A percentile compares a stretch with the other conserved stretches of the same genome.
Conservation (phyloP, 2,113 vertebrate genomes). For the Takifugu bimaculatus region DNA sequence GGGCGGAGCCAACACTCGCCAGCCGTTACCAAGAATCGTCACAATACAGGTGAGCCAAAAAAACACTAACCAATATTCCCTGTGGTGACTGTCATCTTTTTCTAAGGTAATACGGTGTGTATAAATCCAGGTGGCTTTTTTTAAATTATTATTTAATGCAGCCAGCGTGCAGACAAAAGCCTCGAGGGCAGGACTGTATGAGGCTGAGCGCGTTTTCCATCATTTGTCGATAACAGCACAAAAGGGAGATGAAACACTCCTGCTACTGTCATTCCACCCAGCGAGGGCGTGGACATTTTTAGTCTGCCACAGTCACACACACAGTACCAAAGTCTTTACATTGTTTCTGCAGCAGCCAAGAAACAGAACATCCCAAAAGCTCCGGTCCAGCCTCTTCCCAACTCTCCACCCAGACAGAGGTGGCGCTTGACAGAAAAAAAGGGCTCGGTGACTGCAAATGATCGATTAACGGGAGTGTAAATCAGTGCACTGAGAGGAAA, state of each 20-base stretch:
- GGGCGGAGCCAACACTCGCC: slow-evolving; percentile 94
- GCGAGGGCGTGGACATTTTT: slow-evolving; percentile 1
- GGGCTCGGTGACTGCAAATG: slow-evolving; percentile 52
- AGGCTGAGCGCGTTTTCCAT: too few relatives aligned
- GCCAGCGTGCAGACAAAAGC: too few relatives aligned
- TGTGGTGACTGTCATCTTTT: too few relatives aligned
- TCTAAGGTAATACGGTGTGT: neutral
- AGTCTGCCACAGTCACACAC: slow-evolving; percentile 8
- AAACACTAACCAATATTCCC: neutral
- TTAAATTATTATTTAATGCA: too few relatives aligned
- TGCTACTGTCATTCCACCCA: too few relatives aligned
- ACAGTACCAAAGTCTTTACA: slow-evolving; percentile 28
- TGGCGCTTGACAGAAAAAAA: slow-evolving; percentile 57
- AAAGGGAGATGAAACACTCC: too few relatives aligned
- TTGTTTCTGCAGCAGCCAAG: slow-evolving; percentile 4
- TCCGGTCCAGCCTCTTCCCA: too few relatives aligned
- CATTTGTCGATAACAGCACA: too few relatives aligned
- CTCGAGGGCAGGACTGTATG: too few relatives aligned
- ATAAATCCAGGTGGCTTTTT: neutral
- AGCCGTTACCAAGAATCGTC: slow-evolving; percentile 94
- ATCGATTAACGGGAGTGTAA: slow-evolving; percentile 40
- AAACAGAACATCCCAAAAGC: too few relatives aligned
- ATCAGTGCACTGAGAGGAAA: slow-evolving; percentile 60
- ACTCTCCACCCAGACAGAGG: slow-evolving; percentile 32
- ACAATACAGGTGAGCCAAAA: slow-evolving; percentile 87